A percentile compares a stretch with the other conserved stretches of the same genome.
phyloP scores from a whole-genome alignment of 2,113 vertebrate genomes.

The Notothenia rossii region DNA sequence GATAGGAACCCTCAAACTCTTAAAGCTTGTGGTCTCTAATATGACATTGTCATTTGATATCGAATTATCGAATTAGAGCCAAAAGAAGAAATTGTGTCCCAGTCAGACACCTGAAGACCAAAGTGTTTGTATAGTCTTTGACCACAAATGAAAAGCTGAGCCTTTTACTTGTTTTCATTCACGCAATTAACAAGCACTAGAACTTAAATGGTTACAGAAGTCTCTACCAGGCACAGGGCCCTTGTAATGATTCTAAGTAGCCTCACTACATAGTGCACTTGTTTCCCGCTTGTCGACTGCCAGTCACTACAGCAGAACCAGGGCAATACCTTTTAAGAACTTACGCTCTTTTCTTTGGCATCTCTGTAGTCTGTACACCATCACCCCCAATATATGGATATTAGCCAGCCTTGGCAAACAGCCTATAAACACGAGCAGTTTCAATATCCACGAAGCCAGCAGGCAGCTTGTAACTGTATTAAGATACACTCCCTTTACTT shows the following conservation, averaged over 20 bases:
- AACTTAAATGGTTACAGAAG: not conserved
- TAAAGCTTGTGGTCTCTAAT: not conserved
- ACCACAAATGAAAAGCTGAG: not conserved
- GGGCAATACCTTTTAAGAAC: conserved; percentile 37
- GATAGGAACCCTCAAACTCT: not conserved
- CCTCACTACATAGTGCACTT: not conserved
- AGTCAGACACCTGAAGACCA: conserved; percentile 1
- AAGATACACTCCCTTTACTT: not conserved
- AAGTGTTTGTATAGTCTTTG: not conserved
- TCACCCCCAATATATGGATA: not conserved
- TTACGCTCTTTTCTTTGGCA: conserved; percentile 5
- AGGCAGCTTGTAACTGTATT: not conserved
- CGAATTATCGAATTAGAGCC: not conserved
- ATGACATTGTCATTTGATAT: too few species aligned
- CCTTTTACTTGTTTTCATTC: not conserved
- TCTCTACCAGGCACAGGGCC: not conserved
- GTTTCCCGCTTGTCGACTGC: not conserved
- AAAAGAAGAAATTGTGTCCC: not conserved
- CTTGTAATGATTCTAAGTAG: not conserved
- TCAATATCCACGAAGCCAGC: not conserved
- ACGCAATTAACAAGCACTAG: not conserved
- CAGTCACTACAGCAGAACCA: not conserved
- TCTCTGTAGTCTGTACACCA: conserved; percentile 8
- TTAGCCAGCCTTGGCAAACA: not conserved
- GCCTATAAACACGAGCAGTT: not conserved